phyloP scores from a whole-genome alignment of 2,113 vertebrate species.

The Mormyrus lacerda region DNA sequence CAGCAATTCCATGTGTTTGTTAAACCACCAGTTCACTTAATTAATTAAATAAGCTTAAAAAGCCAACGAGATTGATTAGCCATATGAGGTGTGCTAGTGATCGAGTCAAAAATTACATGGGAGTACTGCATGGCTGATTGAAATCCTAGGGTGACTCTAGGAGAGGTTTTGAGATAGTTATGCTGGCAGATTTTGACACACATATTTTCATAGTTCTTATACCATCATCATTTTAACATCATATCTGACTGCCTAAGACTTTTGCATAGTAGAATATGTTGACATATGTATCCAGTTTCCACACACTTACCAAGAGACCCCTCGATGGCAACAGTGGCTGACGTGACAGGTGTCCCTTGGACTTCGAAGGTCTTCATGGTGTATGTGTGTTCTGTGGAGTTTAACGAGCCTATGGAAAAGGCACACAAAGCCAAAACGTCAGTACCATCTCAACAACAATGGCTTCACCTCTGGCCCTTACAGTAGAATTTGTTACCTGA shows the following conservation, averaged over 20 bases:
- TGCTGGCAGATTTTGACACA: not conserved
- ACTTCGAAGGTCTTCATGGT: conserved; percentile 69
- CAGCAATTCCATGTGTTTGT: not conserved
- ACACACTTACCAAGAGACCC: conserved; percentile 65
- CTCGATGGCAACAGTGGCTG: conserved; percentile 54
- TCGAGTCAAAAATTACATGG: not conserved
- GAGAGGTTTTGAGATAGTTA: not conserved
- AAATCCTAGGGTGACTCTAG: not conserved
- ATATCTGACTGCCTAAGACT: not conserved
- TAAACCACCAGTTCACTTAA: not conserved
- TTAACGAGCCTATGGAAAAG: conserved; percentile 69
- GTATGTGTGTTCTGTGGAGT: conserved; percentile 79
- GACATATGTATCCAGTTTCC: not conserved
- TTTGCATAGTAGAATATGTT: not conserved
- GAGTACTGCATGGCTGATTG: not conserved
- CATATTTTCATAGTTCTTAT: not conserved
- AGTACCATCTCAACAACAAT: not conserved
- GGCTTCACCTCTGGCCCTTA: not conserved
- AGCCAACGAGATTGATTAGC: not conserved
- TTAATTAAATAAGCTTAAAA: not conserved
- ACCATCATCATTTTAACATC: not conserved
- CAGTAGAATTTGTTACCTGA: conserved; percentile 67
- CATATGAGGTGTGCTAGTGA: too few species aligned
- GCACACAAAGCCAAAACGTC: not conserved
- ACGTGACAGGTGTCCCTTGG: conserved; percentile 60